Base-by-base conservation (phyloP, 2,113 vertebrate genomes). In the Ptychochromis oligacanthus region DNA sequence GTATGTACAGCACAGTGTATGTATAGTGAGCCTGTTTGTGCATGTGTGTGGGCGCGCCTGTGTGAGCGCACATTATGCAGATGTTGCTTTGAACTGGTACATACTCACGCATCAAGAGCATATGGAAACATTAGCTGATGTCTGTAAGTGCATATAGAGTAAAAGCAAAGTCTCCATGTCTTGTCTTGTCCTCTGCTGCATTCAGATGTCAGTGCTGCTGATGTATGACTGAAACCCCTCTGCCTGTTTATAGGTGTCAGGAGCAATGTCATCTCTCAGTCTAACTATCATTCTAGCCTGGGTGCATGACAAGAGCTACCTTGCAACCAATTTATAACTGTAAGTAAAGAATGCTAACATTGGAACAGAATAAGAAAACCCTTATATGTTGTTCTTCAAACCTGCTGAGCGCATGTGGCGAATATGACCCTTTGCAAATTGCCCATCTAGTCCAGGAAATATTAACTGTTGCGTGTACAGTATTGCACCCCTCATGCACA, bases 131-230 rank as follows among this genome's bases (percentile, higher is more conserved):
- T 40, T 62, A 20, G n/a, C 55, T 70, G 55, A 60, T 75, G 81
- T 62, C 61, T 87, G 64, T 34, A 49, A 76, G 65, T 67, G 17
- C 70, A 72, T 52, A n/a, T 43, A 58, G 64, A 80, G 40, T 54
- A 77, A 67, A 77, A 64, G 60, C 40, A 60, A 62, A 54, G 40
- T 11, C 54, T 55, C 84, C 93, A 22, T 91, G 91, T 88, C 70
- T 55, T 38, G 52, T 92, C 90, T 94, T 93, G 92, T 92, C 77
- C 80, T 84, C 56, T 26, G 60, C 76, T 87, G 79, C 79, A 54
- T 89, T 91, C 77, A 83, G 76, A 61, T 87, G 87, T 87, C 79
- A 78, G 60, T 4, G 54, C 60, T 86, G 46, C 86, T 18, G 11
- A 86, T 82, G 82, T 83, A 34, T 20, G 38, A 57, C 34, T 75